Evolutionary conservation across 1,140 invertebrate genomes (phyloP), one percentile per base, ranked within the genome.

Genomic region (Cataglyphis hispanica): DNA sequence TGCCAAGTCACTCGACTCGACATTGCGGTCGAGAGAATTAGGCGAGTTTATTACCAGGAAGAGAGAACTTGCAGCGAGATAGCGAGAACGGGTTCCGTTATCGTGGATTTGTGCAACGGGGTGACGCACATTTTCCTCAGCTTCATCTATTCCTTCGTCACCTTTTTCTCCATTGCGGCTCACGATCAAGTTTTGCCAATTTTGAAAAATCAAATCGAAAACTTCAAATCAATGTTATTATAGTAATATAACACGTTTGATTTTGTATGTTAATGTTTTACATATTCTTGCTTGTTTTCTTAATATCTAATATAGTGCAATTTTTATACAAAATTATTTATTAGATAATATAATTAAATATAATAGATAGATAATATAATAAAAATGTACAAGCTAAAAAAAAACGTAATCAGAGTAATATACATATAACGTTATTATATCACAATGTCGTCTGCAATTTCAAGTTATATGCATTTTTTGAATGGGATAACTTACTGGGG

Each of bases 11-110:
- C 69, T 88, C 83, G 87, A 83, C 87, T 88, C 85, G 75, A 89
- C 85, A 50, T 70, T 69, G 88, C 75, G 88, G 84, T 60, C 84
- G 80, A 86, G 74, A 86, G 74, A 89, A 89, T 89, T 89, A 89
- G 84, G 84, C 87, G 87, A 89, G 88, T 89, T 89, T 89, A 89
- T 89, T 86, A 86, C 85, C 78, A 58, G 60, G 77, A 84, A 86
- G 69, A 86, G 69, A 56, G 84, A 89, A 89, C 87, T 89, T 89
- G 85, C 61, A 37, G 46, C 53, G 87, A 89, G 88, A 89, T 89
- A 89, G 77, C 34, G 40, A 70, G 43, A 80, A 58, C 76, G 84
- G 27, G 58, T 89, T 89, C 84, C 84, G 84, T 89, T 89, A 89
- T 89, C 84, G 77, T 77, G 72, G 77, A 86, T 89, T 89, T 89